Conservation (phyloP, 2,113 vertebrate species). For the Lathamus discolor region DNA sequence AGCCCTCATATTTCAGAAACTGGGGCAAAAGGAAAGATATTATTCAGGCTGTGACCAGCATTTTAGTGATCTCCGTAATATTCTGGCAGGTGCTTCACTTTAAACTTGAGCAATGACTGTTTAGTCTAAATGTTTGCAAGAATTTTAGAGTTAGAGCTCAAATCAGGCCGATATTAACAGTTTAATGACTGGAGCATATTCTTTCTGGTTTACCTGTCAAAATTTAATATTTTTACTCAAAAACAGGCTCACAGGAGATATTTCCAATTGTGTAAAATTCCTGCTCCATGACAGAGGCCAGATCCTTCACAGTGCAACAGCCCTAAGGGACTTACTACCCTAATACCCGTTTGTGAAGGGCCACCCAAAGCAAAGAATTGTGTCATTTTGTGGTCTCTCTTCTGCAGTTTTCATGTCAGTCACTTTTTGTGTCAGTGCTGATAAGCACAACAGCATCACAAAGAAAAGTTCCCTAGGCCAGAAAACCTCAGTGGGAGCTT, state of each 20-base stretch:
- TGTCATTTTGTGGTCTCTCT: background rate
- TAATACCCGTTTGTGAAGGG: background rate
- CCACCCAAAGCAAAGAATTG: background rate
- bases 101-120: background rate
- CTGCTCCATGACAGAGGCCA: background rate
- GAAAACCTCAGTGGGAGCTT: background rate
- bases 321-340: background rate
- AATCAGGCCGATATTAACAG: background rate
- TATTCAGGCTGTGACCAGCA: background rate
- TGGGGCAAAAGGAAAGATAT: background rate
- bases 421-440: background rate
- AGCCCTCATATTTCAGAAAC: background rate
- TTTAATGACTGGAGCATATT: background rate
- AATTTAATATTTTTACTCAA: background rate
- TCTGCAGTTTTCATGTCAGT: background rate
- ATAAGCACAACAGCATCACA: background rate
- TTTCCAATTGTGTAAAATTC: background rate
- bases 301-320: background rate
- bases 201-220: background rate
- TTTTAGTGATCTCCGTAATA: background rate
- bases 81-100: background rate
- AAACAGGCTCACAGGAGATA: background rate
- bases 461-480: background rate
- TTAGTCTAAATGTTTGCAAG: background rate
- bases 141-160: background rate